Evolutionary conservation across 2,888 invertebrate genomes (phyloP), one percentile per base, ranked within the genome.

Genomic region (Biston betularia): DNA sequence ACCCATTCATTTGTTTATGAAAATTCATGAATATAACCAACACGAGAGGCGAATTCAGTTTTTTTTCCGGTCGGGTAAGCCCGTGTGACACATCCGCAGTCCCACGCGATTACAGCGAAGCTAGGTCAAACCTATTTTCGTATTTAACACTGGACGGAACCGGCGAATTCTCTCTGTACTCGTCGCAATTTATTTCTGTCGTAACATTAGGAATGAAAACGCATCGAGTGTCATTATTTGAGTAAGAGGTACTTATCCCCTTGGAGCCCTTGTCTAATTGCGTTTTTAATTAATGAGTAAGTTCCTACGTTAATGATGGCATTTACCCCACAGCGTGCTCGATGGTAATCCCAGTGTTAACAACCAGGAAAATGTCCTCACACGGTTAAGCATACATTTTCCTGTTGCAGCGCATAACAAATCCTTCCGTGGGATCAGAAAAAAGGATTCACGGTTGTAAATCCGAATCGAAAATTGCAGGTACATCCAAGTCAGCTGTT

Each of bases 51-150:
- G 80, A 80, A 77, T 81, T 79, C 77, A 81, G 77, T 58, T 71
- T 80, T 85, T 83, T 86, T 86, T 85, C 84, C 85, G 83, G 82
- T 81, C 76, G 86, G 87, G 84, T 85, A 85, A 88, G 81, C 82
- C 87, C 83, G 80, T 83, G 83, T 85, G 88, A 86, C 87, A 86
- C 86, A 87, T 86, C 82, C 82, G 83, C 81, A 83, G 82, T 87
- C 85, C 85, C 85, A 87, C 84, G 83, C 84, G 79, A 83, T 84
- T 82, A 85, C 82, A 75, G 70, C 75, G 79, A 72, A 78, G 84
- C 85, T 85, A 83, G 86, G 85, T 87, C 84, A 84, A 85, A 87
- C 79, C 82, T 85, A 86, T 87, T 86, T 88, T 85, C 78, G 83
- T 85, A 83, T 85, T 84, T 80, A 81, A 83, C 82, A 81, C 79